Conservation (phyloP, 2,113 vertebrate species). For the Etheostoma cragini region DNA sequence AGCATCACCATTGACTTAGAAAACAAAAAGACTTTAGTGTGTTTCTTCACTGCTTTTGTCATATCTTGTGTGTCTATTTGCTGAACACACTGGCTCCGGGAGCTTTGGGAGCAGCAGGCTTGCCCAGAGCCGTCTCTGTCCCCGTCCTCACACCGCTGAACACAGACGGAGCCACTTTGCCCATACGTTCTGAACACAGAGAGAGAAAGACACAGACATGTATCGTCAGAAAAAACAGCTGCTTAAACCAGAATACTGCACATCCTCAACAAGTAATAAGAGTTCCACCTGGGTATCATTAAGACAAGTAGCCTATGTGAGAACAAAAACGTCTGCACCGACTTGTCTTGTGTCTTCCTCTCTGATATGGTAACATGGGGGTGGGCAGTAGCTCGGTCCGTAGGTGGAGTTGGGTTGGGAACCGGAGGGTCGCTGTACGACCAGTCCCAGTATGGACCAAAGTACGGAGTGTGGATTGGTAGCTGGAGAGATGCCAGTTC, state of each 20-base stretch:
- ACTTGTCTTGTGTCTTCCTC: not conserved
- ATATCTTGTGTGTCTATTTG: slow-evolving; percentile 68
- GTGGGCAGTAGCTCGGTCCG: too few species aligned
- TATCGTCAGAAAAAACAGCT: not conserved
- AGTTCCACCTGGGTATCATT: not conserved
- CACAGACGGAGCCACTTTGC: slow-evolving; percentile 90
- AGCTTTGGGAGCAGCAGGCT: slow-evolving; percentile 77
- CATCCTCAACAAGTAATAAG: not conserved
- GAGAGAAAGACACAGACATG: slow-evolving; percentile 9
- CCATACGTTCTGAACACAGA: slow-evolving; percentile 87
- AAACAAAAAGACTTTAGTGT: not conserved
- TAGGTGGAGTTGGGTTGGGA: too few species aligned
- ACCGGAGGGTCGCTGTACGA: too few species aligned
- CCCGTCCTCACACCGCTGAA: slow-evolving; percentile 90
- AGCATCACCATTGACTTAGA: not conserved
- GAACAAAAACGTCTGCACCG: not conserved
- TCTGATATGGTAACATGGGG: too few species aligned
- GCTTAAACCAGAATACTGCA: not conserved
- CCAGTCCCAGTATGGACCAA: too few species aligned
- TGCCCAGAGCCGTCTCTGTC: slow-evolving; percentile 89
- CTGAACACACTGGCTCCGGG: slow-evolving; percentile 90
- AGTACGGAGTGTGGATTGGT: too few species aligned
- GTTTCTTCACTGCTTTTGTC: not conserved
- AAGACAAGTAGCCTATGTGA: not conserved
- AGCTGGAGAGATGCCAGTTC: too few species aligned